Conservation (phyloP, 2,797 vertebrate genomes). For the Sebastes taczanowskii region DNA sequence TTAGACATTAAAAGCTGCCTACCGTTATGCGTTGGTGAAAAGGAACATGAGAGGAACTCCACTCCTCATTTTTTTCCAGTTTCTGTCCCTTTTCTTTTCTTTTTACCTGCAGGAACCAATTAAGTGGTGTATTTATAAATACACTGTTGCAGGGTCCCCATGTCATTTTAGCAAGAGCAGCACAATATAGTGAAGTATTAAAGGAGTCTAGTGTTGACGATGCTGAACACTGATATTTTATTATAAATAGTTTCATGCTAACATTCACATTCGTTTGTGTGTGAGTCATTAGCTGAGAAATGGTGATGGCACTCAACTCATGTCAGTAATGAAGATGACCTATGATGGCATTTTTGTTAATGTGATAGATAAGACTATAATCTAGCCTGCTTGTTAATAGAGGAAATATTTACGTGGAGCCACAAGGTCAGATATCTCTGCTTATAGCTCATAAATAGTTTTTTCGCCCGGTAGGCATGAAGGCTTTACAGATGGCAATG, state of each 20-base stretch:
- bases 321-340: neutral
- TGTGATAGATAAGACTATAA: neutral
- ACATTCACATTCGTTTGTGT: neutral
- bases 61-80: neutral
- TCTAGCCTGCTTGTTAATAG: neutral
- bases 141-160: neutral
- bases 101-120: constrained; percentile 21
- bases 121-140: constrained; percentile 6
- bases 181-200: neutral
- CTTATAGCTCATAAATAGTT: neutral
- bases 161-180: neutral
- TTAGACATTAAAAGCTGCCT: constrained; percentile 35
- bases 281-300: neutral
- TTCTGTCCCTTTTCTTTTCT: neutral
- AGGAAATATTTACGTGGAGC: neutral
- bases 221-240: neutral
- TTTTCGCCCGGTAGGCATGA: neutral
- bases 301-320: neutral
- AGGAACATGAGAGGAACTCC: constrained; percentile 15
- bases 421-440: neutral
- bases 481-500: neutral
- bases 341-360: neutral
- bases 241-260: neutral
- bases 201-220: neutral
- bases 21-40: neutral